Percentiles rank a stretch among this genome's conserved stretches.
Conservation (phyloP, 2,797 vertebrate genomes). For the Chaenodraco wilsoni region DNA sequence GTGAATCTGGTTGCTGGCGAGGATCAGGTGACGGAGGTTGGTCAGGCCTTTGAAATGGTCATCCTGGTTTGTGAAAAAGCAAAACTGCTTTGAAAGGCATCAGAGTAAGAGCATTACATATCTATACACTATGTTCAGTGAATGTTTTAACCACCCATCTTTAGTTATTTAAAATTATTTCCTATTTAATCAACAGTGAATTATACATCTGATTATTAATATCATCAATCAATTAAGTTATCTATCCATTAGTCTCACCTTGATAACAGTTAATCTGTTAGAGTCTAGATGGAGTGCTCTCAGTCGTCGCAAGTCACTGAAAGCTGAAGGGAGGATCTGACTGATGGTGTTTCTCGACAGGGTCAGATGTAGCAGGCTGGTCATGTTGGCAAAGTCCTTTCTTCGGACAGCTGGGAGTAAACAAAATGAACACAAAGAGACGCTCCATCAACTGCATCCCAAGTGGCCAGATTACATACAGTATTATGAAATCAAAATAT, state of each 20-base stretch:
- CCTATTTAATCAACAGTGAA: too few relatives aligned
- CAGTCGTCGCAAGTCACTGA: constrained; percentile 89
- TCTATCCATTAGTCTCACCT: constrained; percentile 54
- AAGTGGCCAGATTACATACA: not conserved
- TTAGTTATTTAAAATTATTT: too few relatives aligned
- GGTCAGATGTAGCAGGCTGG: constrained; percentile 89
- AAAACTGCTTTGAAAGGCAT: constrained; percentile 1
- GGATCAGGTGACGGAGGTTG: constrained; percentile 89
- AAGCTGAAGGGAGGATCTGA: constrained; percentile 90
- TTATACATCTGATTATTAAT: not conserved
- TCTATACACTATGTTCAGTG: not conserved
- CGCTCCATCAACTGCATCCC: not conserved
- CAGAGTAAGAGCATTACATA: not conserved
- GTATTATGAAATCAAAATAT: not conserved
- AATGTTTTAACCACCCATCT: not conserved
- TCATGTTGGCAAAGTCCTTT: constrained; percentile 92
- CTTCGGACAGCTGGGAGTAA: constrained; percentile 79
- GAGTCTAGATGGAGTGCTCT: constrained; percentile 90
- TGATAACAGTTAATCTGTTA: constrained; percentile 87
- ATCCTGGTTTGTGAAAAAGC: constrained; percentile 68
- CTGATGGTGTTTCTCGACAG: constrained; percentile 92
- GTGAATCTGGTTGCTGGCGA: constrained; percentile 90
- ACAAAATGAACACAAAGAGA: constrained; percentile 14
- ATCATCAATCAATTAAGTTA: constrained; percentile 4
- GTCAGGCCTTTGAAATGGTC: constrained; percentile 90